Base-by-base conservation (phyloP, 2,113 vertebrate genomes). In the Spheniscus mendiculus region DNA sequence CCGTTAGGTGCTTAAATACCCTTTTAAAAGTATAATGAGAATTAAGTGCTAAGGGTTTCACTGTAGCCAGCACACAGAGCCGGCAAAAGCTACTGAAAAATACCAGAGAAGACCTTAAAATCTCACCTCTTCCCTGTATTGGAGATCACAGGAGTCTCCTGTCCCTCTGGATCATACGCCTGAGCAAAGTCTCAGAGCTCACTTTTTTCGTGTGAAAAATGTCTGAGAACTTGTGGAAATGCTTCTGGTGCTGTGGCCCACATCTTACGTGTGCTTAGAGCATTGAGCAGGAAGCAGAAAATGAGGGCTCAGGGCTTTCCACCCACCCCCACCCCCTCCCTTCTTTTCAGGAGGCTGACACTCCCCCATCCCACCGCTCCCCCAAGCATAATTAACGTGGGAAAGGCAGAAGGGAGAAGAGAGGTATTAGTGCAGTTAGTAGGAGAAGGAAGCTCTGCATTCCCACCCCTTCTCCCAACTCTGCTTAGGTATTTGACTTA, bases 1-100 rank as follows among this genome's bases (percentile, higher is more conserved):
- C n/a, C 45, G 22, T 70, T 65, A 70, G 36, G 30, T 27, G 12
- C 67, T 86, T 86, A 77, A 77, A 90, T 86, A 73, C 5, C 22
- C 71, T 86, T 91, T 88, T 38, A 45, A 77, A 94, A 83, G 11
- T 66, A 38, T 55, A 83, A 77, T 69, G 79, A 90, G 62, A 93
- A 85, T 45, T 76, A 82, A 80, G 22, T 16, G 12, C 65, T 44
- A 65, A 71, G 52, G 18, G 18, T 74, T 95, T 84, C n/a, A 36
- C 21, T 61, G 36, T 34, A 82, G 26, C 61, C 27, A 61, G 15
- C 45, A 34, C 58, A 65, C 6, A 63, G 16, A 85, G 49, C 14
- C 69, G 21, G 56, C 15, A 56, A 47, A 38, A 78, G 8, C 53
- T 80, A n/a, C 44, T 18, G 36, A 49, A 93, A 90, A 90, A 90